Base-by-base conservation (phyloP, 1,140 invertebrate species). In the Heterodera schachtii region DNA sequence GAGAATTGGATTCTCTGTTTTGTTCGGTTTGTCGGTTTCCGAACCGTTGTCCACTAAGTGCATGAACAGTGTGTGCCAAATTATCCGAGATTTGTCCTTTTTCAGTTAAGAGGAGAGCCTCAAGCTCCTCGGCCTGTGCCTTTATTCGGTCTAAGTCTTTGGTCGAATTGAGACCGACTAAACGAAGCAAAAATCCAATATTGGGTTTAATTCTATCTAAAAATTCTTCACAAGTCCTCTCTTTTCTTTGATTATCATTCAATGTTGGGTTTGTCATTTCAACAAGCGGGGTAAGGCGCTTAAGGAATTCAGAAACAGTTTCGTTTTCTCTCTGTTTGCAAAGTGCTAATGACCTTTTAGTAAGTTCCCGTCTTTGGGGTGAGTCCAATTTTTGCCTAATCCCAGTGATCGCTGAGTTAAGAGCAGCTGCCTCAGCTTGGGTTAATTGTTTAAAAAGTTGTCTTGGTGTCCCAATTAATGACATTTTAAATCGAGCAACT, bases 161-260 rank as follows among this genome's bases (percentile, higher is more conserved):
- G 5, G 71, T 5, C 13, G 44, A 46, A 46, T 46, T 46, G n/a
- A 73, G 71, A 5, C 71, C 71, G 19, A 73, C 71, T 21, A 73
- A 21, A n/a, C 71, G 44, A 19, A 73, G 11, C 21, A 73, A n/a
- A n/a, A 73, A 73, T 11, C 71, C 71, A 73, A 73, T 73, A 19
- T 73, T 73, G 11, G 71, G 71, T 73, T 73, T 73, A 46, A 73
- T n/a, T 19, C 71, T 13, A 21, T 73, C 71, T 5, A 73, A 73
- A 73, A 73, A 73, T n/a, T 73, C 71, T 49, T 73, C 71, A 21
- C 71, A 73, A 16, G 21, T 21, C 21, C 21, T 73, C 19, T 73
- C 71, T 73, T 73, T 73, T n/a, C 71, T 21, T 21, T 73, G 71
- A 49, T 5, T 19, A 16, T 73, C 71, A n/a, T 74, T 57, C 3